phyloP scores from a whole-genome alignment of 2,797 vertebrate species.

The Hoplostethus mediterraneus region DNA sequence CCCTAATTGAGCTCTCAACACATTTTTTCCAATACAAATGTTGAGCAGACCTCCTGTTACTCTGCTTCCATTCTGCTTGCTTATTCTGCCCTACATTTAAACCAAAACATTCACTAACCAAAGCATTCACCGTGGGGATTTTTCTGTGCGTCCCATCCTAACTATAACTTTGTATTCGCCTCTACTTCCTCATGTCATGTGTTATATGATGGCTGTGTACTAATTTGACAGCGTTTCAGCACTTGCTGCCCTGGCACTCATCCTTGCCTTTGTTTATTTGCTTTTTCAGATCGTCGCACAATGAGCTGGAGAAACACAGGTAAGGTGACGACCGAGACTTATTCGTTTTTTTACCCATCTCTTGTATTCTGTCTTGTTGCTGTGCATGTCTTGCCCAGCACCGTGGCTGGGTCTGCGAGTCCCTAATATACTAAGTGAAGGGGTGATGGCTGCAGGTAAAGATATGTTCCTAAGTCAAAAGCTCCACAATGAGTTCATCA shows the following conservation, averaged over 20 bases:
- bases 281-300: slow-evolving; percentile 91
- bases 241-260: slow-evolving; percentile 16
- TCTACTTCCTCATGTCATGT: slow-evolving; percentile 10
- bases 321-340: slow-evolving; percentile 77
- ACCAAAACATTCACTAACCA: slow-evolving; percentile 43
- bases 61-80: slow-evolving; percentile 21
- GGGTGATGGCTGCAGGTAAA: slow-evolving; percentile 24
- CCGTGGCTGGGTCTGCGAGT: not conserved
- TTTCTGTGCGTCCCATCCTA: not conserved
- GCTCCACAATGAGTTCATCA: not conserved
- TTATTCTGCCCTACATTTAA: slow-evolving; percentile 32
- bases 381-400: not conserved
- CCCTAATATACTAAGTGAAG: slow-evolving; percentile 9
- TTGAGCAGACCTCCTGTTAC: slow-evolving; percentile 39
- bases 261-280: slow-evolving; percentile 54
- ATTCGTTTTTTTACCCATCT: slow-evolving; percentile 1
- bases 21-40: slow-evolving; percentile 17
- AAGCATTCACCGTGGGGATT: slow-evolving; percentile 1
- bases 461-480: slow-evolving; percentile 30
- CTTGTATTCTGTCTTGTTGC: slow-evolving; percentile 11
- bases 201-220: slow-evolving; percentile 9
- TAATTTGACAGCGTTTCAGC: slow-evolving; percentile 9
- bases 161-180: not conserved
- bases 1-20: slow-evolving; percentile 37
- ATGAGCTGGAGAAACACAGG: slow-evolving; percentile 99